Percentiles rank a stretch among this genome's conserved stretches.
Conservation (phyloP, 2,797 vertebrate genomes). For the Acrossocheilus fasciatus region DNA sequence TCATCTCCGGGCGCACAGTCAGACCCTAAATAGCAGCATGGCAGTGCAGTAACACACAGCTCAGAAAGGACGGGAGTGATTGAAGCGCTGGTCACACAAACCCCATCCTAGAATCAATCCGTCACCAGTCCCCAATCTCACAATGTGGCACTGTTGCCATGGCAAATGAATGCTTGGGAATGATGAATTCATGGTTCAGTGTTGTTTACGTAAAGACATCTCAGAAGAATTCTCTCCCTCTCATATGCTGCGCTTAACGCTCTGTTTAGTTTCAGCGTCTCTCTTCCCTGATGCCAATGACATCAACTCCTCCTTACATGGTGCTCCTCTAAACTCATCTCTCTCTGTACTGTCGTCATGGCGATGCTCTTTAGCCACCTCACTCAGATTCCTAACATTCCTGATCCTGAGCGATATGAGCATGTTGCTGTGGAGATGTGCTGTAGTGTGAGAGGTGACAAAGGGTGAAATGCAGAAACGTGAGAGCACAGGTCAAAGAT, state of each 20-base stretch:
- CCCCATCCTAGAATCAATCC: constrained; percentile 46
- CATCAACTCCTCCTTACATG: constrained; percentile 52
- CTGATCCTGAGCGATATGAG: constrained; percentile 28
- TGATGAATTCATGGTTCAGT: constrained; percentile 44
- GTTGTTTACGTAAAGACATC: constrained; percentile 43
- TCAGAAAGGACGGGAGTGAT: neutral
- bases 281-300: constrained; percentile 26
- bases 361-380: constrained; percentile 49
- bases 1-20: neutral
- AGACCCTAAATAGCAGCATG: constrained; percentile 5
- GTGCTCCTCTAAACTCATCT: constrained; percentile 40
- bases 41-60: constrained; percentile 8
- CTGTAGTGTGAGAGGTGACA: constrained; percentile 19
- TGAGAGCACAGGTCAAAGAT: neutral
- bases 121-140: constrained; percentile 43
- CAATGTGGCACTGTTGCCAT: constrained; percentile 45
- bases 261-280: constrained; percentile 44
- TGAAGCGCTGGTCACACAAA: constrained; percentile 45
- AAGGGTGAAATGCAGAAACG: neutral
- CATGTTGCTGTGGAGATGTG: constrained; percentile 38
- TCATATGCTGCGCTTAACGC: neutral
- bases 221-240: constrained; percentile 36
- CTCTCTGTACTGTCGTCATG: constrained; percentile 43
- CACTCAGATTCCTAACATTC: constrained; percentile 37
- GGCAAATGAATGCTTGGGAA: constrained; percentile 29